Conservation (phyloP, 2,888 invertebrate species). For the Melinaea menophilus region DNA sequence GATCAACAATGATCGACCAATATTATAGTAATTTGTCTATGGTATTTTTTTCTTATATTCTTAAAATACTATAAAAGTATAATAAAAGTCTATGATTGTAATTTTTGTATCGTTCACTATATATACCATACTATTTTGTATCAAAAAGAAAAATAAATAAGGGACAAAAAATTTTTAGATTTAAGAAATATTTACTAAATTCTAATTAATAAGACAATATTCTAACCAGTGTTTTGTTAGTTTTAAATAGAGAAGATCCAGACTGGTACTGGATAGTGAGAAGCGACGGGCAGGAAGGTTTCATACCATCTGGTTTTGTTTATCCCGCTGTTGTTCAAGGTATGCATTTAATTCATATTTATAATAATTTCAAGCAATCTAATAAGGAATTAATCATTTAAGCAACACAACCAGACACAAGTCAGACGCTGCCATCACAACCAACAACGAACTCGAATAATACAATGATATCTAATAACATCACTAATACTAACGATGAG, state of each 20-base stretch:
- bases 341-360: conserved; percentile 42
- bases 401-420: conserved; percentile 61
- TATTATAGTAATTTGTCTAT: no score
- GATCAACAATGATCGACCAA: no score
- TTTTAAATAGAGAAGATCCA: conserved; percentile 94
- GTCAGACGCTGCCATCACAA: conserved; percentile 48
- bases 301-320: conserved; percentile 96
- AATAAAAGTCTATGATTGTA: no score
- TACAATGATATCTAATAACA: conserved; percentile 42
- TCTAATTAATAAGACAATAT: no score
- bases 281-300: conserved; percentile 95
- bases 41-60: no score
- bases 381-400: conserved; percentile 18
- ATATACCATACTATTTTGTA: no score
- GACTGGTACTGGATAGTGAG: conserved; percentile 98
- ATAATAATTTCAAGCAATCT: neutral
- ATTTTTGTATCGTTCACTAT: no score
- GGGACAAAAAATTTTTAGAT: no score
- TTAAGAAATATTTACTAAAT: no score
- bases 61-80: no score
- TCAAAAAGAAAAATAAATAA: no score
- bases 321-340: conserved; percentile 90
- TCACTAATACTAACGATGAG: conserved; percentile 71
- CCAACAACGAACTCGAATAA: conserved; percentile 47
- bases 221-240: conserved; percentile 54